Percentiles rank a stretch among this genome's conserved stretches.
phyloP scores from a whole-genome alignment of 2,888 invertebrate genomes.

The Theristus sp. region DNA sequence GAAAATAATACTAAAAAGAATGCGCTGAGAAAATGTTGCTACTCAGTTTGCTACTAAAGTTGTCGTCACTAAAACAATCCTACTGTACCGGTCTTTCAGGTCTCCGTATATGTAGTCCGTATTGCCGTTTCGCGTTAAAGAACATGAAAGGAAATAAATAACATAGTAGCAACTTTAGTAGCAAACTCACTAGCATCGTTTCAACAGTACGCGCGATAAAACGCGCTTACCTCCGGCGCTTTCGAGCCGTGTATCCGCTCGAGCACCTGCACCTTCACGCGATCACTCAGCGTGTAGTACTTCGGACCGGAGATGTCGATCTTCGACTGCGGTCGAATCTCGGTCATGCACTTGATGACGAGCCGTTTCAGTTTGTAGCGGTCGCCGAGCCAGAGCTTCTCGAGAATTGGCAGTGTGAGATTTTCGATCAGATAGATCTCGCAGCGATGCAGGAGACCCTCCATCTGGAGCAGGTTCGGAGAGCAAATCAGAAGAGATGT shows the following conservation, averaged over 20 bases:
- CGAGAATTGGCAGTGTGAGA: constrained; percentile 23
- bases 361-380: constrained; percentile 4
- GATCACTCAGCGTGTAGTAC: constrained; percentile 6
- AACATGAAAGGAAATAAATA: neutral
- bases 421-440: constrained; percentile 2
- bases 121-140: no score
- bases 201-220: no score
- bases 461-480: no score
- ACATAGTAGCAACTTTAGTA: neutral
- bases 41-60: no score
- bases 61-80: no score
- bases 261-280: constrained; percentile 8
- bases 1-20: no score
- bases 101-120: no score
- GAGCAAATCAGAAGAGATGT: no score
- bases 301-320: constrained; percentile 5
- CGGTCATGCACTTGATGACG: constrained; percentile 1
- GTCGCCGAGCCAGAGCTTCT: constrained; percentile 14
- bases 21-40: no score
- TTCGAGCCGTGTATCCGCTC: constrained; percentile 6
- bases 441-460: constrained; percentile 5
- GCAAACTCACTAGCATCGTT: neutral
- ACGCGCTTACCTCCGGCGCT: constrained; percentile 4
- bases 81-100: no score
- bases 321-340: neutral